Evolutionary conservation across 2,797 vertebrate species (phyloP).

Genomic region (Etheostoma perlongum): DNA sequence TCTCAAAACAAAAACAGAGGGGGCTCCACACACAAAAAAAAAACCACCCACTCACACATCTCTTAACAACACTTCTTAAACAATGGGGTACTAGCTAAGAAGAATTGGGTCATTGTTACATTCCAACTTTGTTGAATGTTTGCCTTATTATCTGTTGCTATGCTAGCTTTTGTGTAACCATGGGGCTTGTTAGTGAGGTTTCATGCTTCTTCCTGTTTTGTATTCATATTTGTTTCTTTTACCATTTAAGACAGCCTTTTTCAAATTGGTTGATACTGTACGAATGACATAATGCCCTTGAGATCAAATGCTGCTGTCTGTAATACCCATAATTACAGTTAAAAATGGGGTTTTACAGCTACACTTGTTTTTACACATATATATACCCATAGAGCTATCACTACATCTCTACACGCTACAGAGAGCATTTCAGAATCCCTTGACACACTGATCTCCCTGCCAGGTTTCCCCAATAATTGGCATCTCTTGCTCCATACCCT

Average conservation of each 20-base stretch:
- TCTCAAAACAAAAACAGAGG: constrained; percentile 25
- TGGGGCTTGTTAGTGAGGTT: constrained; percentile 55
- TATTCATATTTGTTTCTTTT: constrained; percentile 21
- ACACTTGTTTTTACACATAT: constrained; percentile 13
- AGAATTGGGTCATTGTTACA: constrained; percentile 42
- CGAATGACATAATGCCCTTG: constrained; percentile 27
- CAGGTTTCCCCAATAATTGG: constrained; percentile 68
- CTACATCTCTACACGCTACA: constrained; percentile 34
- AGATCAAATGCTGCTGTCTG: constrained; percentile 18
- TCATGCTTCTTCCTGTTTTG: constrained; percentile 35
- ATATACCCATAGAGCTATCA: constrained; percentile 39
- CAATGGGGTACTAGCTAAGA: constrained; percentile 58
- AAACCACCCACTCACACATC: constrained; percentile 54
- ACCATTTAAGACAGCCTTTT: constrained; percentile 29
- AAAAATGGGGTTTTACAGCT: constrained; percentile 23
- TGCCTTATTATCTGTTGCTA: constrained; percentile 61
- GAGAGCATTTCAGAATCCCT: constrained; percentile 53
- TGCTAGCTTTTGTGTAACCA: constrained; percentile 59
- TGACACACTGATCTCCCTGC: constrained; percentile 53
- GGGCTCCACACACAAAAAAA: constrained; percentile 17
- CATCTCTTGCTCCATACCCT: constrained; percentile 62
- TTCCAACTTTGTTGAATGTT: constrained; percentile 57
- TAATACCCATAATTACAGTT: constrained; percentile 41
- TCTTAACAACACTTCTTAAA: constrained; percentile 49
- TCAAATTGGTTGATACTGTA: neutral